Evolutionary conservation across 1,140 invertebrate genomes (phyloP).

Genomic region (Lycorma delicatula): DNA sequence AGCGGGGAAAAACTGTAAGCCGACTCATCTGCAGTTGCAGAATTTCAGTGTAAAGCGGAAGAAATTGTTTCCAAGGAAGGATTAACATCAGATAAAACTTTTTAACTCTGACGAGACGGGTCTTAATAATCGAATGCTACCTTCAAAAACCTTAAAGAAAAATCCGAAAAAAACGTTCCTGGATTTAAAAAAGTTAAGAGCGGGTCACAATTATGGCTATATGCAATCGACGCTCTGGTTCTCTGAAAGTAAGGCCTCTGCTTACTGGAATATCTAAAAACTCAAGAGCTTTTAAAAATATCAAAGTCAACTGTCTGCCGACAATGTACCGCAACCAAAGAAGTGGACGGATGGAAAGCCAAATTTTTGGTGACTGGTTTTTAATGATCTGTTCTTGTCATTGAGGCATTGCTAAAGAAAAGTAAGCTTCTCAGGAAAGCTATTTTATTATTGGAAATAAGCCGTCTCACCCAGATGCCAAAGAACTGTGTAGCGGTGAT

Average conservation of each 20-base stretch:
- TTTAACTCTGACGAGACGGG: no score
- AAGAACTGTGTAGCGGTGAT: not conserved
- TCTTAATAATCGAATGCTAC: no score
- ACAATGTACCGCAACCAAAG: not conserved
- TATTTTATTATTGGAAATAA: conserved; percentile 1
- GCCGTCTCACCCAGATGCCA: conserved; percentile 13
- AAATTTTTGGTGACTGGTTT: not conserved
- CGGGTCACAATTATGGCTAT: not conserved
- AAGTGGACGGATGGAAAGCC: not conserved
- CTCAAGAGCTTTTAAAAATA: conserved; percentile 3
- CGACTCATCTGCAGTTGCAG: no score
- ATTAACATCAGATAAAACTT: no score
- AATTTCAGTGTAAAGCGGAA: no score
- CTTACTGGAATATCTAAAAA: not conserved
- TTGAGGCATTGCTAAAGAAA: not conserved
- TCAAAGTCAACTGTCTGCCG: not conserved
- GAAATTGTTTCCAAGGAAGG: no score
- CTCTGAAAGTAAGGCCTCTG: not conserved
- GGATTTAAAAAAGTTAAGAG: not conserved
- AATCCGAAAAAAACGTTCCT: no score
- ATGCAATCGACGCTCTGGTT: not conserved
- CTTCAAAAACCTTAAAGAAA: no score
- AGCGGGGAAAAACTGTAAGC: no score
- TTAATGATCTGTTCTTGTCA: not conserved
- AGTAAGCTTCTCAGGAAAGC: conserved; percentile 5